Evolutionary conservation across 2,888 invertebrate genomes (phyloP), one percentile per base, ranked within the genome.

Genomic region (Mystacides longicornis): DNA sequence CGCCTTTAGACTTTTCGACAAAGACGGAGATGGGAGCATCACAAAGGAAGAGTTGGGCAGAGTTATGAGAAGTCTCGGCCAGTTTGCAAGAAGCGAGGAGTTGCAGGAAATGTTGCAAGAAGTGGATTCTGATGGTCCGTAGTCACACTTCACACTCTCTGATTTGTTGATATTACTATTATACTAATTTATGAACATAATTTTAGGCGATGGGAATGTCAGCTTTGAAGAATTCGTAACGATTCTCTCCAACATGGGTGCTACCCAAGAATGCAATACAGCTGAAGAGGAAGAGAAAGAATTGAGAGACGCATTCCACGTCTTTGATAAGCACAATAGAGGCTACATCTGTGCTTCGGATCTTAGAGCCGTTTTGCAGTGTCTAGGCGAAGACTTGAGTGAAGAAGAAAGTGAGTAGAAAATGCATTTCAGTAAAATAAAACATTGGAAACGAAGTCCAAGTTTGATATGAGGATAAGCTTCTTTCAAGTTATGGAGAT

Each of bases 281-380:
- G 82, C 84, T 0, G 88, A 89, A 66, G 87, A 90, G 66, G 90
- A 90, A 68, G 89, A 90, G 66, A 81, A 89, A 55, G 90, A 90
- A 65, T 71, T 90, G 9, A 74, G 91, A 20, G 93, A 93, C 67
- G 92, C 92, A 5, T 92, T 93, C 71, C 78, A 91, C 61, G 92
- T 92, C 18, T 93, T 93, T 67, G 93, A 93, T 69, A 93, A 93
- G 65, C 92, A 92, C 67, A 92, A 92, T 72, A 80, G 92, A n/a
- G 92, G 93, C 0, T 93, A 91, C 68, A 93, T 93, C 65, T 91
- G 91, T 51, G 91, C 92, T 2, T 91, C 91, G 0, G 93, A 93
- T 69, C 75, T 93, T 60, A 75, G 92, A 61, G 92, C 92, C 0
- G 93, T 93, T 5, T 73, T 93, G 58, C 92, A 92, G 70, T 93